Conservation (phyloP, 1,140 invertebrate genomes). For the Heterodera schachtii region DNA sequence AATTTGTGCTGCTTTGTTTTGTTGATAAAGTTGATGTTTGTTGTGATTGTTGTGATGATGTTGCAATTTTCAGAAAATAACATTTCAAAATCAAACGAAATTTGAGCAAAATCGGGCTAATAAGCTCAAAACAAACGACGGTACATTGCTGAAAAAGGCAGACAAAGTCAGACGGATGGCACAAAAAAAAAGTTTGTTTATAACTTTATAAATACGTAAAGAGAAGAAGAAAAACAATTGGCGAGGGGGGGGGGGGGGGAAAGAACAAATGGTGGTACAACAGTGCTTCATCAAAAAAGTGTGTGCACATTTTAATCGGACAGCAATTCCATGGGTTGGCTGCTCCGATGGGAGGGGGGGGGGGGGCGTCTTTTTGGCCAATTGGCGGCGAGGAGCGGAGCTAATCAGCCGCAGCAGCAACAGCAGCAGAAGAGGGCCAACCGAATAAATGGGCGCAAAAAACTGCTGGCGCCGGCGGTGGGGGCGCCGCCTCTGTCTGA, state of each 20-base stretch:
- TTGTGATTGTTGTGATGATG: not conserved
- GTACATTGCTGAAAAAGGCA: constrained; percentile 5
- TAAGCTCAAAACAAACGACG: not conserved
- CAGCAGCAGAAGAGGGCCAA: not conserved
- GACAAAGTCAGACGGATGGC: no score
- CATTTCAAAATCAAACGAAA: not conserved
- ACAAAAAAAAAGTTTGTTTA: not conserved
- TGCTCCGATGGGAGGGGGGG: no score
- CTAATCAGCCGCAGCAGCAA: not conserved
- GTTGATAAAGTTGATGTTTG: not conserved
- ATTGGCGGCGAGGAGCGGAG: not conserved
- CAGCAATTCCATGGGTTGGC: not conserved
- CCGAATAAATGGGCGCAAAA: not conserved
- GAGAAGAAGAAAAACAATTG: not conserved
- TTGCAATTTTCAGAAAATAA: not conserved
- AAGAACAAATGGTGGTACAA: not conserved
- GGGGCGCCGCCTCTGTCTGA: not conserved
- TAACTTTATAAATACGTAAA: not conserved
- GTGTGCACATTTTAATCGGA: not conserved
- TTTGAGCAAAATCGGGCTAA: not conserved
- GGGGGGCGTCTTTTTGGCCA: not conserved
- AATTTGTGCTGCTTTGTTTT: not conserved
- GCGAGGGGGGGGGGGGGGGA: not conserved
- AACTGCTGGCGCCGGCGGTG: not conserved
- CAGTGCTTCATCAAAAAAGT: not conserved